Conservation (phyloP, 2,888 invertebrate species). For the Drosophila crucigera region DNA sequence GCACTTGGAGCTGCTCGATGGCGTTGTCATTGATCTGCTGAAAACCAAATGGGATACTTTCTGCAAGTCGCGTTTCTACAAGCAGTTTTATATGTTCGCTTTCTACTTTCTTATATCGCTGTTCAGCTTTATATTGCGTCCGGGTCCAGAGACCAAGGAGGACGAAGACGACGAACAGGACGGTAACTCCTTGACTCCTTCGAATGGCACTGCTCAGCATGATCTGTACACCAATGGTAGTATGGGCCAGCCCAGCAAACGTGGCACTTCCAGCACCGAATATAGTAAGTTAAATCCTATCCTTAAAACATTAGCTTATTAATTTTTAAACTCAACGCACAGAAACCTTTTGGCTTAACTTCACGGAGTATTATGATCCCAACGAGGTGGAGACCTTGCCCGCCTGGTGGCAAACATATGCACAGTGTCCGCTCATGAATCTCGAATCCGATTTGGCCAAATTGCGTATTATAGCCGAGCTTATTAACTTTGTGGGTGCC, state of each 20-base stretch:
- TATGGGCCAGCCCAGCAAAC: constrained; percentile 45
- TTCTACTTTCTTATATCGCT: constrained; percentile 96
- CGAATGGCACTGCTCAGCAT: constrained; percentile 36
- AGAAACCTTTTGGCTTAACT: constrained; percentile 85
- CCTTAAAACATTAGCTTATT: background rate
- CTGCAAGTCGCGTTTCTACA: constrained; percentile 96
- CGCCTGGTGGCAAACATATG: constrained; percentile 84
- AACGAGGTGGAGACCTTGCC: constrained; percentile 72
- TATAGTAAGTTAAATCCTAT: constrained; percentile 57
- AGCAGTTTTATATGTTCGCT: constrained; percentile 95
- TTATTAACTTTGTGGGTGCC: constrained; percentile 92
- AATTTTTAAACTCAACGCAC: background rate
- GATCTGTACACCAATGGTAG: constrained; percentile 54
- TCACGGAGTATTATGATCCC: constrained; percentile 82
- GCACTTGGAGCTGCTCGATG: constrained; percentile 97
- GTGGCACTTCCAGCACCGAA: constrained; percentile 65
- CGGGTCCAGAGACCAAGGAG: constrained; percentile 88
- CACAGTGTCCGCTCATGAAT: constrained; percentile 84
- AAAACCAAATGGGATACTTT: constrained; percentile 99
- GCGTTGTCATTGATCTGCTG: constrained; percentile 95
- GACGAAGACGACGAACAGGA: constrained; percentile 74
- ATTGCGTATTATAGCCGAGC: constrained; percentile 91
- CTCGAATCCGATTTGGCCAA: constrained; percentile 82
- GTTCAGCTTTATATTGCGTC: constrained; percentile 94
- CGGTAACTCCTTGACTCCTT: constrained; percentile 15